Base-by-base conservation (phyloP, 1,140 invertebrate genomes). In the Heliconius congener region DNA sequence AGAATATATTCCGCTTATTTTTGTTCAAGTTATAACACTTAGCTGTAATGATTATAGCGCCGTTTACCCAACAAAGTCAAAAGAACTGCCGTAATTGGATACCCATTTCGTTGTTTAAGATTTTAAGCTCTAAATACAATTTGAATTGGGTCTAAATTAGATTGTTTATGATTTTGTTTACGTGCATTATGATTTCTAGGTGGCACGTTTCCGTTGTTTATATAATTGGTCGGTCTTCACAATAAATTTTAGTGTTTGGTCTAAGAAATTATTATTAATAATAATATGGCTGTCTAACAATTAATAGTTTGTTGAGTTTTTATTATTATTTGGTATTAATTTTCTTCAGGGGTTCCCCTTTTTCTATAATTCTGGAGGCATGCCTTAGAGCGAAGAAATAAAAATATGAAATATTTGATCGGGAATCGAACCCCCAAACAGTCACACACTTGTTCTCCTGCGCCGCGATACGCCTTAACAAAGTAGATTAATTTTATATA, bases 11-110 rank as follows among this genome's bases (percentile, higher is more conserved):
- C 79, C 83, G 81, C 80, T 82, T 77, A 80, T 78, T 73, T 77
- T 74, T 83, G 72, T 42, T 55, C 18, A 76, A 83, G 82, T 76
- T 78, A 84, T 82, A 85, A 84, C 83, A 81, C 83, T 87, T 86
- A 85, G 76, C 78, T 76, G 79, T 87, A 89, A 91, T 86, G 86
- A 91, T 88, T 87, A 90, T 86, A 77, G 86, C 83, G 71, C 83
- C 85, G 81, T 86, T 91, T 82, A 82, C 78, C 83, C 84, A 87
- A 88, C 83, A 83, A 91, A 86, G 85, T 87, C 85, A 87, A 89
- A 82, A 82, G 84, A 84, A 79, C 79, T 83, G 78, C 78, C 80
- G 82, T 91, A 90, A 91, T 90, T 90, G 86, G 83, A 88, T 91
- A 73, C 84, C 76, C 79, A 50, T 52, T 27, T 66, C 73, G 30